Base-by-base conservation (phyloP, 2,113 vertebrate species). In the Chionomys nivalis region DNA sequence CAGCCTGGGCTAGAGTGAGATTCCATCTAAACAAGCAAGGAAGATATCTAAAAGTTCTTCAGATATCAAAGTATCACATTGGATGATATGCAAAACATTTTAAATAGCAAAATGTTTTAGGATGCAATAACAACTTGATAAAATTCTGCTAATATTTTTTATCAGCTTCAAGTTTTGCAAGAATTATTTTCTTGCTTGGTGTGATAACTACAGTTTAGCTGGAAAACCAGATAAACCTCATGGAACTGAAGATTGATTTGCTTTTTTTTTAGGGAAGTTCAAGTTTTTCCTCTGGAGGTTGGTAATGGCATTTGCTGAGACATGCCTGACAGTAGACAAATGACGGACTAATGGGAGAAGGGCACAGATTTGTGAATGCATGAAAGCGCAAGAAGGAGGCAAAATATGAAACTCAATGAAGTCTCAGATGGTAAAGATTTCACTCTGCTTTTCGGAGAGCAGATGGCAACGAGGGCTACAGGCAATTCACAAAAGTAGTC, bases 41-140 rank as follows among this genome's bases (percentile, higher is more conserved):
- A 87, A 88, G 24, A 28, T 72, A 73, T 58, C 3, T 52, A 52
- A 72, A 90, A 81, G 58, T 77, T 66, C 39, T 9, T 36, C 58
- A 66, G 55, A 58, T 66, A 47, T 39, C 75, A 88, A 63, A 94
- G 83, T 94, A 90, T 95, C 42, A 72, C 79, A 77, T n/a, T 94
- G 68, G 96, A 82, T 83, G 36, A 42, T 79, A 66, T 28, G 55
- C 26, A 85, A 93, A 87, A 90, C 31, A 24, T 42, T 96, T 93
- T 90, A 89, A 95, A 87, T 21, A 85, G 63, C 75, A 93, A 95
- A 95, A 90, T 93, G 42, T 87, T 95, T 94, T 87, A 91, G 61
- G 7, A 36, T 70, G 93, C 86, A 90, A 63, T 75, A 96, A 78
- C 33, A 89, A 89, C 36, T 66, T 96, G 55, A 92, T 94, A 86